Percentiles rank a stretch among this genome's conserved stretches.
Evolutionary conservation across 2,113 vertebrate genomes (phyloP).

Genomic region (Sturnus vulgaris): DNA sequence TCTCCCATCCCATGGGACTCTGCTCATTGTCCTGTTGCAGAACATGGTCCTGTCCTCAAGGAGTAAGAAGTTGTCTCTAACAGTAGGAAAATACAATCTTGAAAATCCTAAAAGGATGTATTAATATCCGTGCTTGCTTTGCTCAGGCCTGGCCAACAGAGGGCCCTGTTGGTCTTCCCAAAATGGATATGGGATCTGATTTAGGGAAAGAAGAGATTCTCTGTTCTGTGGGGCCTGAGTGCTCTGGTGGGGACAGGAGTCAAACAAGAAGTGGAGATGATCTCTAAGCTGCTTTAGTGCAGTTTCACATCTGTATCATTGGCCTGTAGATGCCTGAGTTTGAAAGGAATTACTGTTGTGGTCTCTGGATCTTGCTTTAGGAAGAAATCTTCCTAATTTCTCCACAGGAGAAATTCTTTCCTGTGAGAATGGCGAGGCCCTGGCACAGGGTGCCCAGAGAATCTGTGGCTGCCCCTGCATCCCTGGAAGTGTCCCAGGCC

Average conservation of each 20-base stretch:
- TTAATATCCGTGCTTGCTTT: neutral
- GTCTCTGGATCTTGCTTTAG: neutral
- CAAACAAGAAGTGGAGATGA: neutral
- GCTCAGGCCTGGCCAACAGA: neutral
- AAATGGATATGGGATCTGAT: neutral
- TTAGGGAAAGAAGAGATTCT: neutral
- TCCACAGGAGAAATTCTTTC: neutral
- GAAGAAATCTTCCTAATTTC: neutral
- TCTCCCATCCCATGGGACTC: neutral
- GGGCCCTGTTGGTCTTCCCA: neutral
- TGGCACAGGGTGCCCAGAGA: neutral
- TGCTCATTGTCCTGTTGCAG: neutral
- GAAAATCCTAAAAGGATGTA: neutral
- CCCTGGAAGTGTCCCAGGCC: neutral
- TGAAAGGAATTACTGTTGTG: neutral
- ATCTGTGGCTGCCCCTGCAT: neutral
- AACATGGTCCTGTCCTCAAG: neutral
- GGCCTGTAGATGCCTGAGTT: neutral
- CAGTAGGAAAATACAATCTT: neutral
- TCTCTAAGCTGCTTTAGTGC: neutral
- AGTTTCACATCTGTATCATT: neutral
- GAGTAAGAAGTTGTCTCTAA: neutral
- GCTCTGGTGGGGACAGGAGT: neutral
- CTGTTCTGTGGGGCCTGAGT: neutral
- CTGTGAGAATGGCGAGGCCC: neutral